Conservation (phyloP, 2,113 vertebrate species). For the Salminus brasiliensis region DNA sequence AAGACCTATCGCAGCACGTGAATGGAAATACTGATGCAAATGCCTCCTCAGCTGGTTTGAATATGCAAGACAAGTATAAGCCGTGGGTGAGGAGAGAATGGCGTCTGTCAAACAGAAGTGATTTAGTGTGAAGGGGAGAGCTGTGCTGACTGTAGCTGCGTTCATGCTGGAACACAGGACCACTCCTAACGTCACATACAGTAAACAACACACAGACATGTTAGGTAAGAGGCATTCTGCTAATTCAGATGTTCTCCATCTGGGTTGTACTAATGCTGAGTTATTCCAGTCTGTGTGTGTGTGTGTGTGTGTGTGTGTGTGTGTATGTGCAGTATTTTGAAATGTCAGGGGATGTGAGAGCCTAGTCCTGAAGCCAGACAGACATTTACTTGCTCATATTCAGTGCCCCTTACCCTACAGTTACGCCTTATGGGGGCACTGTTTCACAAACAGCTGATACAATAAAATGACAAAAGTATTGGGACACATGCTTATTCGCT, state of each 20-base stretch:
- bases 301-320: neutral
- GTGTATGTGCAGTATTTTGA: neutral
- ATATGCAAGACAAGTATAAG: neutral
- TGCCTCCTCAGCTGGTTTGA: neutral
- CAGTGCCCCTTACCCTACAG: too few relatives aligned
- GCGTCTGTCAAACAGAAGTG: neutral
- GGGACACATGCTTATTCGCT: too few relatives aligned
- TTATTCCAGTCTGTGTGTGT: neutral
- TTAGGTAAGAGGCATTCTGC: neutral
- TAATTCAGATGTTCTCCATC: neutral
- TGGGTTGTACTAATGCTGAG: neutral
- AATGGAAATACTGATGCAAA: constrained; percentile 16
- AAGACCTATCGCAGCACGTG: neutral
- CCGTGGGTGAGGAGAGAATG: neutral
- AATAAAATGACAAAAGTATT: too few relatives aligned
- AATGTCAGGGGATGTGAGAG: neutral
- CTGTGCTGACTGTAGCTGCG: neutral
- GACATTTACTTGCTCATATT: neutral
- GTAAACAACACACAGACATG: neutral
- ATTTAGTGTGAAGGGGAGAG: neutral
- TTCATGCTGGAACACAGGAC: neutral
- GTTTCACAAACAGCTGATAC: too few relatives aligned
- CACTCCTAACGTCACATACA: neutral
- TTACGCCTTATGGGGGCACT: too few relatives aligned
- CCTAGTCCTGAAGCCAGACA: neutral